Base-by-base conservation (phyloP, 2,888 invertebrate genomes). In the Palloptera scutellata region DNA sequence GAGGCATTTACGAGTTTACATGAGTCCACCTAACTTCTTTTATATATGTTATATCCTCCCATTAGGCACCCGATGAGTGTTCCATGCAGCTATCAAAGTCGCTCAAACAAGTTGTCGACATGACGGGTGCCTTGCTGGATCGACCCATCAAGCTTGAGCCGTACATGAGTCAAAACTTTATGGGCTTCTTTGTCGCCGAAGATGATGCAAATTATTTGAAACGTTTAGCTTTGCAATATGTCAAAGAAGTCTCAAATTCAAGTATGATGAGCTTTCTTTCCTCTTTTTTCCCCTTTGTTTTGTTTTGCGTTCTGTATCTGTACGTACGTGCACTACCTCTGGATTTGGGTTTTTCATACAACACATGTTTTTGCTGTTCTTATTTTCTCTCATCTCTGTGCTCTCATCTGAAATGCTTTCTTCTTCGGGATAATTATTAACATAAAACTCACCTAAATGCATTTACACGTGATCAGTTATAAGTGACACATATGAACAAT, bases 171-270 rank as follows among this genome's bases (percentile, higher is more conserved):
- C 91, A 91, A 17, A 95, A 95, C 84, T 96, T 95, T 82, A 94
- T 96, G 91, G 96, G 96, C 0, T 88, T 95, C 60, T 96, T 96
- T 85, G 91, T 96, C 1, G 91, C 91, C 13, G 93, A 95, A 75
- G 89, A 91, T 72, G 92, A 93, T 86, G 93, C 93, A 0, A 91
- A 92, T 74, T 91, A 92, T 82, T 86, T 96, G 66, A 92, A 92
- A 81, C 88, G 91, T 73, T 87, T 95, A 74, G 92, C 94, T 1
- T 87, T 91, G 75, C 91, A 92, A 79, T 94, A 92, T 86, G 92
- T 92, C 42, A 92, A 92, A 84, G 92, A 93, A 86, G 90, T 93
- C 15, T 89, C 91, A 61, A 89, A 90, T 78, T 88, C 91, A 79
- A 90, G 92, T 92, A 87, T 89, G 90, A 69, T 67, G 61, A 51